These are phyloP conservation scores for Saccostrea glomerata DNA, from an alignment of 1,140 invertebrate genomes.

Conservation along the genomic window DNA sequence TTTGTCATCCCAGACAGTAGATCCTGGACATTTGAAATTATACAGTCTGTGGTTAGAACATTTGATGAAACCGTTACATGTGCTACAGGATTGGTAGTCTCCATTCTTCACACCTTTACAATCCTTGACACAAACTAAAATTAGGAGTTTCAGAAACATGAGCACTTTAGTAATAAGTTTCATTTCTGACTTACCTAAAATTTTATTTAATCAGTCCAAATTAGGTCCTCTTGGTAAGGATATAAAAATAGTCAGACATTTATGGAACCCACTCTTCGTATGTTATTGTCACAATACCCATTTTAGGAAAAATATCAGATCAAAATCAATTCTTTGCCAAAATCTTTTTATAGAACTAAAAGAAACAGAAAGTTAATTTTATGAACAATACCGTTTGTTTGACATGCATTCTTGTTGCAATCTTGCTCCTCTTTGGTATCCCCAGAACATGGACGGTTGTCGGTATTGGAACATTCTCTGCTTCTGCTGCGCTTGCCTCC, in stretches of 20 bases:
- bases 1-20: constrained; percentile 27
- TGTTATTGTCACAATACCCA: too few relatives aligned
- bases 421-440: background rate
- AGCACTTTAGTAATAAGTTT: background rate
- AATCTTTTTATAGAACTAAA: too few relatives aligned
- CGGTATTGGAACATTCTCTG: background rate
- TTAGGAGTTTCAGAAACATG: background rate
- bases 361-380: too few relatives aligned
- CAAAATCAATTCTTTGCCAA: too few relatives aligned
- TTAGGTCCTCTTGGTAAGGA: too few relatives aligned
- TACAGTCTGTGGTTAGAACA: background rate
- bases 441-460: background rate
- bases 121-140: background rate
- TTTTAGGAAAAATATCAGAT: too few relatives aligned
- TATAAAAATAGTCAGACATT: too few relatives aligned
- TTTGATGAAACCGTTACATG: background rate
- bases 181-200: background rate
- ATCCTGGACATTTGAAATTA: background rate
- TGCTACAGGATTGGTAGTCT: constrained; percentile 19
- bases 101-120: background rate
- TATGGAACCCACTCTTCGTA: too few relatives aligned
- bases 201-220: too few relatives aligned
- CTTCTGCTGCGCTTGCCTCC: constrained; percentile 1
- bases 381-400: too few relatives aligned
- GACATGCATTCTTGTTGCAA: background rate